phyloP scores from a whole-genome alignment of 30 jellyfish, hydroid and myxozoan genomes.

The Cassiopea xamachana region DNA sequence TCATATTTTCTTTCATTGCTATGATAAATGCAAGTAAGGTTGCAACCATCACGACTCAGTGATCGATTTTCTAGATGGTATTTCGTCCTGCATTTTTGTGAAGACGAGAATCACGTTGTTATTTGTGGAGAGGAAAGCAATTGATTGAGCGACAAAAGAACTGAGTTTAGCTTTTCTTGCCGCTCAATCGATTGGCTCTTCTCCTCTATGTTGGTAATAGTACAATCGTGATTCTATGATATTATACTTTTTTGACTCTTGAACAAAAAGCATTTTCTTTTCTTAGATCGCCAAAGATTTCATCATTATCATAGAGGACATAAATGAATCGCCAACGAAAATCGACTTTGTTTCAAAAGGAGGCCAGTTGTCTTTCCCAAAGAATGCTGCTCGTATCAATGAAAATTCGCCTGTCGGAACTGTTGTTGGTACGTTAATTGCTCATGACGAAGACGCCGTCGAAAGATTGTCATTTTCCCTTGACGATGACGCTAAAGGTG shows the following conservation, averaged over 20 bases:
- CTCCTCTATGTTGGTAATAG: neutral
- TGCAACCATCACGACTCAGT: too few species aligned
- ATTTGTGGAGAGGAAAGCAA: too few species aligned
- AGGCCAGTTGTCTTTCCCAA: constrained; percentile 68
- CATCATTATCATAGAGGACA: constrained; percentile 60
- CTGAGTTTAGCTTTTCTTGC: too few species aligned
- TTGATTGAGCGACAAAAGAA: too few species aligned
- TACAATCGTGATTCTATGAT: neutral
- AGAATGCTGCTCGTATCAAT: constrained; percentile 61
- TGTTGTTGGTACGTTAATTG: constrained; percentile 76
- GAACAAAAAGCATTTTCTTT: neutral
- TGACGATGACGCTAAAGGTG: constrained; percentile 52
- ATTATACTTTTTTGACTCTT: neutral
- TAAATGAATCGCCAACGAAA: constrained; percentile 89
- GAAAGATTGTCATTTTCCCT: constrained; percentile 63
- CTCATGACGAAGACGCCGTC: constrained; percentile 81
- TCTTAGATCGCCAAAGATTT: constrained; percentile 70
- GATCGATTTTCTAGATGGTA: too few species aligned
- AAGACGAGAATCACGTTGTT: too few species aligned
- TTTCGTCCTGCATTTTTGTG: too few species aligned
- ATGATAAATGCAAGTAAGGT: too few species aligned
- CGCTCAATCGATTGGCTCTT: too few species aligned
- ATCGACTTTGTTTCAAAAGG: constrained; percentile 46
- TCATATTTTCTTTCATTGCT: too few species aligned
- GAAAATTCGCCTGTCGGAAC: constrained; percentile 78